A percentile compares a stretch with the other conserved stretches of the same genome.
Evolutionary conservation across 1,140 invertebrate genomes (phyloP).

Genomic region (Gonatopus flavifemur): DNA sequence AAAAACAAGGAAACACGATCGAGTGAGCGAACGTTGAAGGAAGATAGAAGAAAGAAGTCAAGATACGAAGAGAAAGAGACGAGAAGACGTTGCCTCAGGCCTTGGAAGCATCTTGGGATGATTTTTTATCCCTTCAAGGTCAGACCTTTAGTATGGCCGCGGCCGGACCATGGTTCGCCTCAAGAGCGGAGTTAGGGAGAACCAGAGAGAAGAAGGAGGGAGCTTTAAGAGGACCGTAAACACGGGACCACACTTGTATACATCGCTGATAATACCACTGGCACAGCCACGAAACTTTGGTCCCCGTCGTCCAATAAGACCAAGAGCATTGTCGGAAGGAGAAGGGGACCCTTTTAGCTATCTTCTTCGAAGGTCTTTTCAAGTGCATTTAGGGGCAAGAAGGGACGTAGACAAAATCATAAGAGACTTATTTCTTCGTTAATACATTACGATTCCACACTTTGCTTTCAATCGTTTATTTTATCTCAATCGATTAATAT

Average conservation of each 20-base stretch:
- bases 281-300: conserved; percentile 22
- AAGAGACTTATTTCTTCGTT: too few species aligned
- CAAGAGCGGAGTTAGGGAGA: conserved; percentile 30
- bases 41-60: conserved; percentile 1
- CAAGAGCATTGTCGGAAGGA: too few species aligned
- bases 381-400: too few species aligned
- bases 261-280: conserved; percentile 36
- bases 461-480: too few species aligned
- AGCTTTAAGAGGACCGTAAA: conserved; percentile 43
- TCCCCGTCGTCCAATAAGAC: not conserved
- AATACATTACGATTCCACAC: too few species aligned
- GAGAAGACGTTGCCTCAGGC: conserved; percentile 23
- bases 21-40: not conserved
- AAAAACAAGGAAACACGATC: conserved; percentile 6
- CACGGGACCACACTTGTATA: conserved; percentile 22
- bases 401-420: too few species aligned
- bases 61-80: conserved; percentile 17
- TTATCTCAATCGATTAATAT: too few species aligned
- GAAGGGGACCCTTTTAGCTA: too few species aligned
- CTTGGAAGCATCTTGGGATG: conserved; percentile 41
- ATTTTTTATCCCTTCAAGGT: conserved; percentile 56
- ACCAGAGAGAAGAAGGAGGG: conserved; percentile 11
- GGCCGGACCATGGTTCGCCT: conserved; percentile 42
- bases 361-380: too few species aligned
- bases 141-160: conserved; percentile 52